Evolutionary conservation across 1,140 invertebrate species (phyloP), one percentile per base, ranked within the genome.

Genomic region (Zaprionus capensis): DNA sequence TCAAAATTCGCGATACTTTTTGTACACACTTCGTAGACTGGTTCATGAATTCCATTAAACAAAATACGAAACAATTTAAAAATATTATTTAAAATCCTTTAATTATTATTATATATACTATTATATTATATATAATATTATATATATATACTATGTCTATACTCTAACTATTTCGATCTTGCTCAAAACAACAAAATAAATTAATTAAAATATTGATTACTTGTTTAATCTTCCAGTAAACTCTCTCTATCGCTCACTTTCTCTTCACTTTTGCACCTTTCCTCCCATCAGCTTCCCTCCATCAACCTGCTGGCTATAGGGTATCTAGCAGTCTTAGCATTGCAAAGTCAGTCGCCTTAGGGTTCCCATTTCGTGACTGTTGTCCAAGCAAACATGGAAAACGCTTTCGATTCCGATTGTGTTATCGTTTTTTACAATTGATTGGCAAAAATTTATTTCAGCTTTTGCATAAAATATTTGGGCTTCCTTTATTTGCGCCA

Each of bases 381-480:
- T 76, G 69, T 82, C 83, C 80, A 74, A 67, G 59, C 84, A 83
- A 88, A 88, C 78, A 88, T 87, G 82, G 66, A 56, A 80, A 72
- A 72, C 76, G 76, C 69, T 74, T 78, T 73, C 66, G 58, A 57
- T 72, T 72, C 81, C 64, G 34, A 38, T 69, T 67, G 59, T 67
- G 71, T 72, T 66, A 80, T 67, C 81, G 82, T 87, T 79, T 81
- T 88, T 76, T 75, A 76, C 81, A 90, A 90, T 88, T 81, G 84
- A 88, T 90, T 84, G 84, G 86, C 78, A 85, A 85, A 88, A 88
- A 88, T 90, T 79, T 78, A 90, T 90, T 90, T 81, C 81, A 71
- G 84, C 84, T 90, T 81, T 78, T 90, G 81, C 85, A 88, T 88
- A 90, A 90, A 84, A 84, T 88, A 88, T 90, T 88, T 80, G 75